Evolutionary conservation across 2,888 invertebrate species (phyloP).

Genomic region (Magallana nippona): DNA sequence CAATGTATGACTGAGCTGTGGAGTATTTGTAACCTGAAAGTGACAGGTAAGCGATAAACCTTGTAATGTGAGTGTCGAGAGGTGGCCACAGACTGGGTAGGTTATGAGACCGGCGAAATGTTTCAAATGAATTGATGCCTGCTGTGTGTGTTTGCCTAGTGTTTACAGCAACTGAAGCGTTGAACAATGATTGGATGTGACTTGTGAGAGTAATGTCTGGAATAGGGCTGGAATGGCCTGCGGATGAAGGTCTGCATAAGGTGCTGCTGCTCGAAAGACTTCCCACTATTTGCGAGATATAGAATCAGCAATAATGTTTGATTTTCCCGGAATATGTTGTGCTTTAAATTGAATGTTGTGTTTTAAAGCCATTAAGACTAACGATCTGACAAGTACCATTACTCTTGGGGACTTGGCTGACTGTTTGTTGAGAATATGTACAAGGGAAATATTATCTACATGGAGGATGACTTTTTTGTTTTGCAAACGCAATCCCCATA

Average conservation of each 20-base stretch:
- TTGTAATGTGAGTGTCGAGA: too few relatives aligned
- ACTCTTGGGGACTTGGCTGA: not conserved
- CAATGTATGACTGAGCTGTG: too few relatives aligned
- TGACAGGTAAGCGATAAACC: too few relatives aligned
- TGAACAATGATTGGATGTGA: too few relatives aligned
- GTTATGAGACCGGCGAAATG: too few relatives aligned
- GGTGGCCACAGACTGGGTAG: too few relatives aligned
- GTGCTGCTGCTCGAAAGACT: not conserved
- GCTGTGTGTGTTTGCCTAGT: too few relatives aligned
- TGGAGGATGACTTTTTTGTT: not conserved
- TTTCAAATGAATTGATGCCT: too few relatives aligned
- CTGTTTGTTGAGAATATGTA: constrained; percentile 6
- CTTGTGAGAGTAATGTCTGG: not conserved
- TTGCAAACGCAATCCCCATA: not conserved
- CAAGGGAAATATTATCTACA: constrained; percentile 1
- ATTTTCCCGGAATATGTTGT: not conserved
- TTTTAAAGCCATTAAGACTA: not conserved
- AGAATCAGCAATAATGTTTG: not conserved
- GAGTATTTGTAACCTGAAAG: too few relatives aligned
- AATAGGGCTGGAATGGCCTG: not conserved
- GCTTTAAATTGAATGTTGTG: constrained; percentile 7
- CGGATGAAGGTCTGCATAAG: not conserved
- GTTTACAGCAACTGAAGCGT: too few relatives aligned
- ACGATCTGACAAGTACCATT: not conserved
- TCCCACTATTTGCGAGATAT: constrained; percentile 1